Evolutionary conservation across 1,140 invertebrate species (phyloP), one percentile per base, ranked within the genome.

Genomic region (Rhizoglyphus robini): DNA sequence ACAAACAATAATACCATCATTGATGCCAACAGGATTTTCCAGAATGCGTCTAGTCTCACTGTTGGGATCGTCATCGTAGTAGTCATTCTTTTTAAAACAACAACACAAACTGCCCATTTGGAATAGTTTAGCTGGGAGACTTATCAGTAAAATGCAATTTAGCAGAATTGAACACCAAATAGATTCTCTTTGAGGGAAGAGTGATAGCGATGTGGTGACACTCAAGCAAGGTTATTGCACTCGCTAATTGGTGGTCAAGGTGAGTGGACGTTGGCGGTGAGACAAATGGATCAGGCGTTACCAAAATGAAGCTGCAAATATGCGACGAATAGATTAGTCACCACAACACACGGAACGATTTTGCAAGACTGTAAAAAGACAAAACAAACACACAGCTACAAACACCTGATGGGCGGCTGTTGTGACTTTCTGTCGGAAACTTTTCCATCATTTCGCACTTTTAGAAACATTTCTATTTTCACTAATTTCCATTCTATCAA

Each of bases 1-100:
- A 32, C 27, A 60, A 60, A 34, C 15, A 60, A 34, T 34, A 60
- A 60, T 32, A 60, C 58, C 58, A 60, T 60, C 58, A 60, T 60
- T 60, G 58, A 60, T 60, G 3, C 58, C 58, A n/a, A 58, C 25
- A 27, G 27, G 58, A 51, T 51, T 13, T 15, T 60, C 58, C 18
- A 60, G 29, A 3, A 60, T 60, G 23, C 29, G 15, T 27, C 27
- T 15, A 15, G 58, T 32, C 29, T 60, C 58, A 20, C 20, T 54
- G 18, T 41, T 41, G 51, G 15, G 23, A 25, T 20, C 51, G 27
- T 60, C 58, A 20, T 60, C 27, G 29, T 32, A 15, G 15, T 2
- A 32, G 15, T 60, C 58, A 2, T 13, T 2, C 27, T 60, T 60
- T 4, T 41, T 32, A 18, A 34, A 60, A 46, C 58, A 60, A 27